Percentiles rank a stretch among this genome's conserved stretches.
Evolutionary conservation across 2,113 vertebrate species (phyloP).

Genomic region (Cololabis saira): DNA sequence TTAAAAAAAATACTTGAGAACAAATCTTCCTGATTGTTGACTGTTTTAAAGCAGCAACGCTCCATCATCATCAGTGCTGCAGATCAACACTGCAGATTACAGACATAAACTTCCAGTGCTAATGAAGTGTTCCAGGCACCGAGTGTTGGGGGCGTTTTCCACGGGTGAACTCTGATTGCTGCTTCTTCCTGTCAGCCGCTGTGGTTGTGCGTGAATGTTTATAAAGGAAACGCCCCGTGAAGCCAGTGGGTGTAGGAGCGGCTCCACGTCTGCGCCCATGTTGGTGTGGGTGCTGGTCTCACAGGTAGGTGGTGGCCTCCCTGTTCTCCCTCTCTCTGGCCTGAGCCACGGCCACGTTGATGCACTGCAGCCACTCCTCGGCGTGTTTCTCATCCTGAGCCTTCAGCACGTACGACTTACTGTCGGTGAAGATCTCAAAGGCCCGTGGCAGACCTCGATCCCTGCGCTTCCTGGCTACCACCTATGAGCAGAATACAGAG

Average conservation of each 20-base stretch:
- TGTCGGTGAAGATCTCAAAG: constrained; percentile 96
- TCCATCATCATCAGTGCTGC: not conserved
- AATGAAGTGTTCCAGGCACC: too few relatives aligned
- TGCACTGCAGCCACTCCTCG: constrained; percentile 95
- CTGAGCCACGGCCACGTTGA: constrained; percentile 93
- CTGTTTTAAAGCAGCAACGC: not conserved
- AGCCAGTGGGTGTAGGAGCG: not conserved
- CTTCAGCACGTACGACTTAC: constrained; percentile 91
- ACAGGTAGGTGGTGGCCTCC: constrained; percentile 94
- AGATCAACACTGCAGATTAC: not conserved
- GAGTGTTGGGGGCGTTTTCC: too few relatives aligned
- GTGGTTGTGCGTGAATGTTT: not conserved
- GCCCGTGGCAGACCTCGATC: constrained; percentile 91
- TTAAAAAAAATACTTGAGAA: constrained; percentile 29
- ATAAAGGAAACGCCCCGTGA: not conserved
- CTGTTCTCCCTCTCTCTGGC: constrained; percentile 88
- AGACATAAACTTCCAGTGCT: too few relatives aligned
- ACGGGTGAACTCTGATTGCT: not conserved
- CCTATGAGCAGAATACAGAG: constrained; percentile 41
- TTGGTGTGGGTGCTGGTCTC: constrained; percentile 33
- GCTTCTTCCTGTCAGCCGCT: not conserved
- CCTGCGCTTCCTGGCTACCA: constrained; percentile 87
- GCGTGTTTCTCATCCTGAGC: constrained; percentile 90
- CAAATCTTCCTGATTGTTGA: not conserved
- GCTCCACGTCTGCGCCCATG: rapidly evolving